These are phyloP conservation scores for Nibea coibor DNA, from an alignment of 2,113 vertebrate genomes.

Conservation along the genomic window DNA sequence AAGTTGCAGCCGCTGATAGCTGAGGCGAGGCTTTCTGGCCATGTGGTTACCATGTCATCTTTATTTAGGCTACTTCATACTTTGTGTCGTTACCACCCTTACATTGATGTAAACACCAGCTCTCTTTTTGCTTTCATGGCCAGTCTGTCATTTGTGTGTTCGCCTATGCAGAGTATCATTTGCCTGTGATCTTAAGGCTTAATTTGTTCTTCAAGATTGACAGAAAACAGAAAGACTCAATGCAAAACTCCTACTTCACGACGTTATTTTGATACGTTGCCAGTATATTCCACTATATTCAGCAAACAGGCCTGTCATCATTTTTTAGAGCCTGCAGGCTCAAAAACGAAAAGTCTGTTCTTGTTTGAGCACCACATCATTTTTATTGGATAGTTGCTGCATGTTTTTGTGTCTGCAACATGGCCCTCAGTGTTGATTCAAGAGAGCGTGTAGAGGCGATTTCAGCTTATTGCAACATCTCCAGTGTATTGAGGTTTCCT, in stretches of 20 bases:
- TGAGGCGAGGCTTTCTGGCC: slow-evolving; percentile 23
- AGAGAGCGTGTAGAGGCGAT: slow-evolving; percentile 12
- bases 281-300: slow-evolving; percentile 16
- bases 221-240: neutral
- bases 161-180: neutral
- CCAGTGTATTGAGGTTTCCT: slow-evolving; percentile 7
- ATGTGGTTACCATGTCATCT: slow-evolving; percentile 45
- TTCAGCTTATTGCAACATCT: slow-evolving; percentile 64
- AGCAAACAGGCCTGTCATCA: slow-evolving; percentile 6
- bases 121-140: slow-evolving; percentile 1
- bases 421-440: slow-evolving; percentile 32
- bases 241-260: slow-evolving; percentile 12
- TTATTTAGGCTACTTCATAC: slow-evolving; percentile 55
- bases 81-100: slow-evolving; percentile 33
- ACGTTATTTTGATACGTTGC: slow-evolving; percentile 11
- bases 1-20: slow-evolving; percentile 25
- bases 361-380: slow-evolving; percentile 16
- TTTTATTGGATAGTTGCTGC: slow-evolving; percentile 42
- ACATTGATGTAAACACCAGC: slow-evolving; percentile 32
- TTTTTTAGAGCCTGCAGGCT: neutral
- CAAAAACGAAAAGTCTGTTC: slow-evolving; percentile 7
- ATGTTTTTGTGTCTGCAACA: slow-evolving; percentile 34
- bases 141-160: slow-evolving; percentile 28
- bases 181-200: neutral
- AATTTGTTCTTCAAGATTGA: neutral